Percentiles rank a stretch among this genome's conserved stretches.
phyloP scores from a whole-genome alignment of 1,140 invertebrate genomes.

The Psilanteris sp. region DNA sequence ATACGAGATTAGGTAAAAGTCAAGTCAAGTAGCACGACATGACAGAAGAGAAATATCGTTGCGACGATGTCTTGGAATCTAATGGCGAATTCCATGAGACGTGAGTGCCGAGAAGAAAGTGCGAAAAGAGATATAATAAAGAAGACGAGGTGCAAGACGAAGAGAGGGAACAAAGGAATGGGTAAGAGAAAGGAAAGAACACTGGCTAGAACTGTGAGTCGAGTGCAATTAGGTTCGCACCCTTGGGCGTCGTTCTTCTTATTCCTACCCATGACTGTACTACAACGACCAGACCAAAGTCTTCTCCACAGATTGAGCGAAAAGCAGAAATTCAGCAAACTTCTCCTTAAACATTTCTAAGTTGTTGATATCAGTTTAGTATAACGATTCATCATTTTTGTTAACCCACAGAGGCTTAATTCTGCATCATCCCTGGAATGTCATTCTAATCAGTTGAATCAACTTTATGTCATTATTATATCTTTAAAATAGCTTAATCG shows the following conservation, averaged over 20 bases:
- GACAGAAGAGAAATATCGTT: constrained; percentile 60
- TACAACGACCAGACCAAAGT: constrained; percentile 47
- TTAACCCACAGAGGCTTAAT: too few relatives aligned
- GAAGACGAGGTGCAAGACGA: constrained; percentile 54
- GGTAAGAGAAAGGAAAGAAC: constrained; percentile 49
- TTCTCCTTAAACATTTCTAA: constrained; percentile 46
- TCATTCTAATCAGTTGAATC: constrained; percentile 19
- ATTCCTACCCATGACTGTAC: constrained; percentile 62
- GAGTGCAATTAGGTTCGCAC: constrained; percentile 74
- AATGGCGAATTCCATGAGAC: constrained; percentile 59
- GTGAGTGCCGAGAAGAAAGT: constrained; percentile 57
- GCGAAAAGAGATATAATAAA: constrained; percentile 64
- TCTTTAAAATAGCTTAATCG: too few relatives aligned
- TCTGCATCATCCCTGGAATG: constrained; percentile 9
- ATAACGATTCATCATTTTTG: too few relatives aligned
- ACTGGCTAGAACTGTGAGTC: constrained; percentile 64
- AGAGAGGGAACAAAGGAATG: constrained; percentile 13
- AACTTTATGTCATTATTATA: too few relatives aligned
- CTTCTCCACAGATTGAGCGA: constrained; percentile 56
- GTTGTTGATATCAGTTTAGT: constrained; percentile 43
- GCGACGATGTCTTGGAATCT: constrained; percentile 60
- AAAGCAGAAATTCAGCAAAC: constrained; percentile 49
- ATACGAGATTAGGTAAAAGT: constrained; percentile 61
- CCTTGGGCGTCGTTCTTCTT: constrained; percentile 71
- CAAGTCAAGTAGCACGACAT: constrained; percentile 56